These are phyloP conservation scores for Phaedon cochleariae DNA, from an alignment of 2,888 invertebrate species.

Conservation along the genomic window DNA sequence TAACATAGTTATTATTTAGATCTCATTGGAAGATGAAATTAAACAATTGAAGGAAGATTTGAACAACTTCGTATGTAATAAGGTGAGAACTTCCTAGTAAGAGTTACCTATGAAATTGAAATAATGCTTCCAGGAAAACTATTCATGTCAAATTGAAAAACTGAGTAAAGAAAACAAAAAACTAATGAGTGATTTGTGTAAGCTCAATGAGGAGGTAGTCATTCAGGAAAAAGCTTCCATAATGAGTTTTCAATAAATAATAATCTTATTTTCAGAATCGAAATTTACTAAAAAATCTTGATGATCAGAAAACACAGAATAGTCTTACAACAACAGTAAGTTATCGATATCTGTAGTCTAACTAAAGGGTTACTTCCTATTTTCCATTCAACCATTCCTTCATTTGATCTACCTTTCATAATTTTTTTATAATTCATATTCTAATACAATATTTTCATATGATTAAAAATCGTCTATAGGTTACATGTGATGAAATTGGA, in stretches of 20 bases:
- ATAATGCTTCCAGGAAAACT: conserved; percentile 30
- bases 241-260: not conserved
- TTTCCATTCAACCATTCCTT: not conserved
- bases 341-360: conserved; percentile 13
- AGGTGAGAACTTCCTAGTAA: conserved; percentile 25
- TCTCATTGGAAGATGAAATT: conserved; percentile 30
- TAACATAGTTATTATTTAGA: conserved; percentile 30
- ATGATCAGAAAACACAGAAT: conserved; percentile 34
- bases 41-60: conserved; percentile 30
- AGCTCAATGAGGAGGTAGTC: conserved; percentile 44
- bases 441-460: no score
- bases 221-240: not conserved
- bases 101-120: not conserved
- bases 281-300: conserved; percentile 40
- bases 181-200: conserved; percentile 34
- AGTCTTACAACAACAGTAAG: conserved; percentile 41
- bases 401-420: not conserved
- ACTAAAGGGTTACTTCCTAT: not conserved
- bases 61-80: conserved; percentile 25
- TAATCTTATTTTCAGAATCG: conserved; percentile 42
- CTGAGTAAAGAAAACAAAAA: conserved; percentile 39
- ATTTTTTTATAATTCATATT: not conserved
- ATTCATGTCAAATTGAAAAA: conserved; percentile 26
- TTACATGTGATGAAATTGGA: conserved; percentile 43
- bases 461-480: no score